Evolutionary conservation across 2,113 vertebrate genomes (phyloP), one percentile per base, ranked within the genome.

Genomic region (Engraulis encrasicolus): DNA sequence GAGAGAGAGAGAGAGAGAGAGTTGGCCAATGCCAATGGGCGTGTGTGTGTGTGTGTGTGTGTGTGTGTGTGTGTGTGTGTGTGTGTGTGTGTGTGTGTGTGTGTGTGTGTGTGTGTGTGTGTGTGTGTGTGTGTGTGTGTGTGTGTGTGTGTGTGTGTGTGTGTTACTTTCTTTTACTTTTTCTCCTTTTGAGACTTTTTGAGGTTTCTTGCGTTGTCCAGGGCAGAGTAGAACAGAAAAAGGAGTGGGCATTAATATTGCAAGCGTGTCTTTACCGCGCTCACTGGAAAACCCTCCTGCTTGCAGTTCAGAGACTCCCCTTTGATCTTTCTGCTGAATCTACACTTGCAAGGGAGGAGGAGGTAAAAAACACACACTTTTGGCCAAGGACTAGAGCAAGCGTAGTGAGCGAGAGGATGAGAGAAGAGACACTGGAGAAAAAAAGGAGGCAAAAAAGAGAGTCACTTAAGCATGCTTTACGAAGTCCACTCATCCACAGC

Each of bases 281-380:
- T 19, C 40, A 3, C 40, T 45, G 40, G 82, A 79, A 81, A 85
- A 66, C n/a, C 9, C 58, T 1, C 7, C 1, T 66, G 58, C 6
- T 66, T 66, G 58, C 58, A 31, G 23, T 27, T 66, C 23, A 23
- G 58, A 66, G 58, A 37, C 52, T n/a, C 7, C 31, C 4, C 49
- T 87, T 88, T 90, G 78, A 86, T 83, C 78, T 66, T 66, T 71
- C 71, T 50, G 27, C 86, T 78, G 52, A 83, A 50, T 88, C 80
- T 81, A 81, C 50, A 71, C 83, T 82, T 85, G 82, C 85, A 84
- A 50, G 40, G 40, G 34, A 66, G 81, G 77, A 79, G 38, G 27
- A 84, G 80, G 82, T 71, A 79, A 85, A 61, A 66, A 66, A n/a
- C n/a, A n/a, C n/a, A n/a, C n/a, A n/a, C n/a, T 66, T 20, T 79